phyloP scores from a whole-genome alignment of 2,888 invertebrate genomes.

The Pelosia muscerda region DNA sequence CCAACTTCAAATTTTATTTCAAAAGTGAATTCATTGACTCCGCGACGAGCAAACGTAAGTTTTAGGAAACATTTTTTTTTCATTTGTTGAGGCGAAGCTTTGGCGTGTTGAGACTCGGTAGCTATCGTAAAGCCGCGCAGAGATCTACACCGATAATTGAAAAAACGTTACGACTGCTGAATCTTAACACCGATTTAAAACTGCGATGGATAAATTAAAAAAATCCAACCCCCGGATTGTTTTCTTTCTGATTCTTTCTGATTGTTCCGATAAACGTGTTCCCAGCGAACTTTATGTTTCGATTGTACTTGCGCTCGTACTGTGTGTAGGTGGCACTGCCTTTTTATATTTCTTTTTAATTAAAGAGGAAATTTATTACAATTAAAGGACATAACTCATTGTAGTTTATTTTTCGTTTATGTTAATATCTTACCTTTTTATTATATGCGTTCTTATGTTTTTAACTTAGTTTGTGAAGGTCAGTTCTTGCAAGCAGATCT shows the following conservation, averaged over 20 bases:
- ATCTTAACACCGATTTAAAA: constrained; percentile 85
- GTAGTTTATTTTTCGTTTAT: constrained; percentile 29
- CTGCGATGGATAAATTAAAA: constrained; percentile 84
- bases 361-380: constrained; percentile 60
- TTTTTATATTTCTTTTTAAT: constrained; percentile 63
- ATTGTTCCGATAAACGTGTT: constrained; percentile 78
- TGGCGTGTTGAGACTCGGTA: constrained; percentile 73
- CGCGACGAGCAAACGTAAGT: constrained; percentile 55
- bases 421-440: background rate
- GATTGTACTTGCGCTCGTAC: constrained; percentile 69
- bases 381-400: constrained; percentile 46
- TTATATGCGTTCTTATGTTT: background rate
- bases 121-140: constrained; percentile 77
- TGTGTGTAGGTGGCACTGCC: constrained; percentile 72
- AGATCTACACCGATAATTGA: constrained; percentile 82
- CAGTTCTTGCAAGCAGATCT: too few species aligned
- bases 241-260: constrained; percentile 74
- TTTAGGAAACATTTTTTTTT: constrained; percentile 52
- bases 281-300: constrained; percentile 78
- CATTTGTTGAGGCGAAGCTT: constrained; percentile 53
- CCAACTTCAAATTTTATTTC: constrained; percentile 18
- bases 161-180: constrained; percentile 79
- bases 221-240: constrained; percentile 76
- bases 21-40: constrained; percentile 58
- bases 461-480: background rate